Base-by-base conservation (phyloP, 2,113 vertebrate genomes). In the Tenrec ecaudatus region DNA sequence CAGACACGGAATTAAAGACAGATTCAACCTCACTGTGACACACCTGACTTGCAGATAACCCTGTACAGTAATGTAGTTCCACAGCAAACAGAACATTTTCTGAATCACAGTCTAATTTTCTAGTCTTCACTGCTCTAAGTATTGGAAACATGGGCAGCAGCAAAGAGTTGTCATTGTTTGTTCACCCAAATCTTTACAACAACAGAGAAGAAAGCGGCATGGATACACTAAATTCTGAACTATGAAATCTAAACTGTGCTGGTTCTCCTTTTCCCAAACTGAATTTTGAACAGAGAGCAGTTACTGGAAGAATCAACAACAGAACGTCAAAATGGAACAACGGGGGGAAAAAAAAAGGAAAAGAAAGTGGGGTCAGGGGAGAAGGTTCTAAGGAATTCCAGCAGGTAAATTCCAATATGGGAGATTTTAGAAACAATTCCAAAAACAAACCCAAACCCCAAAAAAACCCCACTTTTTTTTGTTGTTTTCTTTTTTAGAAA, bases 201-300 rank as follows among this genome's bases (percentile, higher is more conserved):
- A 97, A 97, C 71, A 91, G 97, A 97, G 97, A 97, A 97, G 94
- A 85, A 98, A 96, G 95, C 97, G 96, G 95, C 80, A 96, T 88
- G 98, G 97, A 96, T 95, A 98, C 98, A 98, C 95, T 92, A 97
- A 98, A 96, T 97, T 96, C 97, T 97, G 92, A 98, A 97, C 97
- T 97, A 98, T 96, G 95, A 92, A 93, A 95, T 97, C 97, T 98
- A 97, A 98, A 96, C 97, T 91, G 98, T 97, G 98, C 98, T 98
- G 98, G 98, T 98, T 98, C 98, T 98, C 98, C 98, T 97, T 96
- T 78, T 89, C 96, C 82, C 97, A 97, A 97, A 98, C 96, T 86
- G 88, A 97, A 97, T 80, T 95, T 95, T 82, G 80, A 97, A 97
- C 95, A 80, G 96, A 97, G 98, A 97, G 94, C 22, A 75, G 97